phyloP scores from a whole-genome alignment of 2,113 vertebrate genomes.

The Strigops habroptila region DNA sequence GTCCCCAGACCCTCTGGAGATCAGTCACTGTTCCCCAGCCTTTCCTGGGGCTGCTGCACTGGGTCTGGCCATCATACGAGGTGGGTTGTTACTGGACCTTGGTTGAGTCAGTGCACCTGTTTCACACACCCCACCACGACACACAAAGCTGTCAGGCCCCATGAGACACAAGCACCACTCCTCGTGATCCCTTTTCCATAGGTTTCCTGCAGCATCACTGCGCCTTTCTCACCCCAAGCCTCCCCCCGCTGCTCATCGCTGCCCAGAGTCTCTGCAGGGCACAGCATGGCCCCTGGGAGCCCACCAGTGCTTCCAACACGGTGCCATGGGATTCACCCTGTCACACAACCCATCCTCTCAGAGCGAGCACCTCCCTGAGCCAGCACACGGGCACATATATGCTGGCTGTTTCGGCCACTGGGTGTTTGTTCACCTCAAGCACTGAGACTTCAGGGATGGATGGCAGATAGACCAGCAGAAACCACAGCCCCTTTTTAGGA shows the following conservation, averaged over 20 bases:
- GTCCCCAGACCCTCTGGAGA: neutral
- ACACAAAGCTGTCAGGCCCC: neutral
- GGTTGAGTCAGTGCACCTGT: neutral
- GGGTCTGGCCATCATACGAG: neutral
- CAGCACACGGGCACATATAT: neutral
- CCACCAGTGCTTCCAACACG: accelerated
- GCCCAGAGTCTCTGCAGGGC: neutral
- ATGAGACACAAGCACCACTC: neutral
- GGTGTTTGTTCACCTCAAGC: neutral
- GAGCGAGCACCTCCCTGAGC: accelerated
- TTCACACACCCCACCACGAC: neutral
- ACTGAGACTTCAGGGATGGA: neutral
- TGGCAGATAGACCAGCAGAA: neutral
- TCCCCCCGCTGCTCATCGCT: neutral
- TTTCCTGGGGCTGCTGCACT: neutral
- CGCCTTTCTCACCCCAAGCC: accelerated
- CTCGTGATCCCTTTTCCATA: neutral
- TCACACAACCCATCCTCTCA: neutral
- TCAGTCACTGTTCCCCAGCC: accelerated
- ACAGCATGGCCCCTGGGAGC: neutral
- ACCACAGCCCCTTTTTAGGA: neutral
- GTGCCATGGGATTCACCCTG: neutral
- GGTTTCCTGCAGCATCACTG: neutral
- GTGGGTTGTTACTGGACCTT: neutral
- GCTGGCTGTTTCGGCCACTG: neutral